These are phyloP conservation scores for Girardinus metallicus DNA, from an alignment of 2,797 vertebrate species.

Conservation along the genomic window DNA sequence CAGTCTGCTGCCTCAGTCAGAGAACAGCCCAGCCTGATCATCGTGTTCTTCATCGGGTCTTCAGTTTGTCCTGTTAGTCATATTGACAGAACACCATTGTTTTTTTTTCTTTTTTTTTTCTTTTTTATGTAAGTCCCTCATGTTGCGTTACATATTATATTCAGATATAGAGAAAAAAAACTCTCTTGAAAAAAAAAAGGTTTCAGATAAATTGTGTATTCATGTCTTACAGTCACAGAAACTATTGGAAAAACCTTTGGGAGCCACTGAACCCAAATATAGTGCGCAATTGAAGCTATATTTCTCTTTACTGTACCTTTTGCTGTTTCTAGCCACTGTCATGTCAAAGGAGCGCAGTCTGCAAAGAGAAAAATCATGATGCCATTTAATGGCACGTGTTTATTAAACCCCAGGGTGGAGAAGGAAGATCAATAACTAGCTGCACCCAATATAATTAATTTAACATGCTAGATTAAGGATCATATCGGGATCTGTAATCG, in stretches of 20 bases:
- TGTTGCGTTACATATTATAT: not conserved
- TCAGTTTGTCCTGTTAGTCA: slow-evolving; percentile 20
- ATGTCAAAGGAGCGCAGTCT: slow-evolving; percentile 10
- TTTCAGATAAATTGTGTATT: not conserved
- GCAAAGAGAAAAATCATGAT: slow-evolving; percentile 42
- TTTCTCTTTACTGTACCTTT: slow-evolving; percentile 49
- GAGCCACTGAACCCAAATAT: slow-evolving; percentile 25
- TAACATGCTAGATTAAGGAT: no score
- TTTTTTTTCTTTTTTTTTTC: not conserved
- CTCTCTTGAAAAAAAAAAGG: not conserved
- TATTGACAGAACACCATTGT: not conserved
- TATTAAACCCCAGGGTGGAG: slow-evolving; percentile 53
- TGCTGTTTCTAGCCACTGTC: slow-evolving; percentile 33
- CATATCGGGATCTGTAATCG: no score
- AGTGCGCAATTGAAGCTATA: slow-evolving; percentile 23
- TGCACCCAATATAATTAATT: slow-evolving; percentile 44
- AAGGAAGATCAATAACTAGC: slow-evolving; percentile 54
- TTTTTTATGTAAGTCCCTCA: not conserved
- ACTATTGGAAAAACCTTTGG: slow-evolving; percentile 44
- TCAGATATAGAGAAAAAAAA: not conserved
- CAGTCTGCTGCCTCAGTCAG: slow-evolving; percentile 26
- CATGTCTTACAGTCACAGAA: not conserved
- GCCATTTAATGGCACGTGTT: slow-evolving; percentile 59
- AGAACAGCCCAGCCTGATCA: slow-evolving; percentile 20
- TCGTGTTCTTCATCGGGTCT: slow-evolving; percentile 46